Conservation (phyloP, 64 coral and sea anemone species). For the Dendrophyllia cribrosa region DNA sequence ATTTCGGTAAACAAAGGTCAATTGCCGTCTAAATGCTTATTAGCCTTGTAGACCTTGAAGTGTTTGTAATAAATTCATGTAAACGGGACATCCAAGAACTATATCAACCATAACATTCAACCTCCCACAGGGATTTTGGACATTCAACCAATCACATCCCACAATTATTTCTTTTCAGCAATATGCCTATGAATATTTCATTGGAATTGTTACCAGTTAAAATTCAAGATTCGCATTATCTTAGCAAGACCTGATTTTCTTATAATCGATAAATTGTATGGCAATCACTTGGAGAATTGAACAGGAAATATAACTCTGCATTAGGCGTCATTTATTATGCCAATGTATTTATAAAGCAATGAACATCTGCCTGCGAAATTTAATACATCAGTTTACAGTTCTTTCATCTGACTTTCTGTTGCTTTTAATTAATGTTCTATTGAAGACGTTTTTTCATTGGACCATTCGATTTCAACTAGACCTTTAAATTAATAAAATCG, state of each 20-base stretch:
- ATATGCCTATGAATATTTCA: slow-evolving; percentile 46
- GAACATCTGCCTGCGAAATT: neutral
- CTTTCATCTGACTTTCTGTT: slow-evolving; percentile 14
- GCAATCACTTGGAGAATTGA: neutral
- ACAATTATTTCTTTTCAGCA: neutral
- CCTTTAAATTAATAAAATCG: too few species aligned
- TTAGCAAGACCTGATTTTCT: neutral
- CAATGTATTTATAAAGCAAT: neutral
- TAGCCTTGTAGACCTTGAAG: too few species aligned
- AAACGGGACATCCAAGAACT: neutral
- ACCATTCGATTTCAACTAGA: neutral
- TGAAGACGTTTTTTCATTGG: neutral
- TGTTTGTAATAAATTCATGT: slow-evolving; percentile 1
- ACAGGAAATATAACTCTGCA: neutral
- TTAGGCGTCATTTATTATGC: neutral
- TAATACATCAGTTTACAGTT: neutral
- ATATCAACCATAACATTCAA: neutral
- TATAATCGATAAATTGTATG: neutral
- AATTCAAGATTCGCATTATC: slow-evolving; percentile 23
- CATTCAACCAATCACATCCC: slow-evolving; percentile 18
- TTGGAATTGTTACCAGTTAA: slow-evolving; percentile 11
- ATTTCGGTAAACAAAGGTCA: too few species aligned
- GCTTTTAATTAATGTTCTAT: neutral
- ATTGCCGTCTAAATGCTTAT: too few species aligned
- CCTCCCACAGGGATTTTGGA: neutral